These are phyloP conservation scores for Circaetus gallicus DNA, from an alignment of 2,113 vertebrate genomes.

Conservation along the genomic window DNA sequence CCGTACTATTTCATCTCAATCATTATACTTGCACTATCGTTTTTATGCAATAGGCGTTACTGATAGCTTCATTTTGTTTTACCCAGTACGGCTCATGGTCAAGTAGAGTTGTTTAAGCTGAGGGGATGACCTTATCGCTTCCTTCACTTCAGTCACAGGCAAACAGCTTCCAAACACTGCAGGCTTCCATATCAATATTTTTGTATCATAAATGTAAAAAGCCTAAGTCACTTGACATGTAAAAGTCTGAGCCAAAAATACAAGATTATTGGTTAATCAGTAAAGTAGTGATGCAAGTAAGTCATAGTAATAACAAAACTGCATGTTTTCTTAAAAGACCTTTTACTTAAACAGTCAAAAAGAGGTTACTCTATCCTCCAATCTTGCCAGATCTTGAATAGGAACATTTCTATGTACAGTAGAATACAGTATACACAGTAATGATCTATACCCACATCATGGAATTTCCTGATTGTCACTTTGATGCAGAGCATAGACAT, in stretches of 20 bases:
- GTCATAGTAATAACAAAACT: neutral
- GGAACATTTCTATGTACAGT: neutral
- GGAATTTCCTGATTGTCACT: neutral
- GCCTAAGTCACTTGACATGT: neutral
- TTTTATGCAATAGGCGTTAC: neutral
- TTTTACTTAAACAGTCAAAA: neutral
- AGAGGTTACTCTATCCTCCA: neutral
- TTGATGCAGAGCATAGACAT: neutral
- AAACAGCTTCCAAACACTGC: neutral
- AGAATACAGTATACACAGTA: neutral
- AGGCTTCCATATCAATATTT: neutral
- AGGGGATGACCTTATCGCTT: neutral
- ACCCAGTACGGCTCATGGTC: neutral
- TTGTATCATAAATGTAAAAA: neutral
- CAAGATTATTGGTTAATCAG: neutral
- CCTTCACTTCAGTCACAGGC: neutral
- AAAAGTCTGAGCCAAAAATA: neutral
- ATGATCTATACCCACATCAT: neutral
- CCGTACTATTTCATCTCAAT: neutral
- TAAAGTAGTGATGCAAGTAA: neutral
- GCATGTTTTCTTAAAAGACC: neutral
- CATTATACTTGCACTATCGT: rapidly evolving
- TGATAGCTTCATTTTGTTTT: neutral
- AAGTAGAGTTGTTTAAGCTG: neutral
- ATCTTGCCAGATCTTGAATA: neutral